Base-by-base conservation (phyloP, 2,797 vertebrate species). In the Sebastes oblongus region DNA sequence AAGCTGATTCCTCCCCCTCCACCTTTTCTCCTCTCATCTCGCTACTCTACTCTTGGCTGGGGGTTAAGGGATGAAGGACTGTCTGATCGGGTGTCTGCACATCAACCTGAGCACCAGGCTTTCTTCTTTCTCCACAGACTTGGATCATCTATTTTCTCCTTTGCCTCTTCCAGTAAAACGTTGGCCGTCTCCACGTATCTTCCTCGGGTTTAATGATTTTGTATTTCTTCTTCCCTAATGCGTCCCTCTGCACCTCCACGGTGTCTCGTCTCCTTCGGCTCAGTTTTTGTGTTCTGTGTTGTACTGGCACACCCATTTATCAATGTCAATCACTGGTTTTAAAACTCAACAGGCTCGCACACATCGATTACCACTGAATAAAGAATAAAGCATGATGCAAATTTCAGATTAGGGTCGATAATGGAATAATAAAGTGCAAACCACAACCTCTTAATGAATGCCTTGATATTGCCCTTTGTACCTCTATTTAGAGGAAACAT, bases 281-380 rank as follows among this genome's bases (percentile, higher is more conserved):
- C 67, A 16, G 42, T 56, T 75, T 68, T 75, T 66, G n/a, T 73
- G 54, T 50, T 54, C 50, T 11, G 14, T 6, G 42, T 77, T 50
- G 58, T 12, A 12, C 65, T 56, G 73, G 46, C 64, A 61, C 77
- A 75, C 77, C 78, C 90, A 95, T 96, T 93, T 84, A 93, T 96
- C 94, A 94, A 55, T 34, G 88, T 92, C 94, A 93, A 66, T 93
- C 88, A 89, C 66, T 4, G 52, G 27, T 86, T 91, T 91, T 87
- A 91, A 93, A 94, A 92, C 88, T 93, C 88, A 83, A 75, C 89
- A 68, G 86, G 80, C 87, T 70, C 70, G 82, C 78, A 56, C 58
- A 32, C 86, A 94, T 94, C 6, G 89, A 96, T 94, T 81, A 24
- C 66, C 77, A 0, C 80, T 72, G 85, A 86, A 87, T 88, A 72